These are phyloP conservation scores for Daubentonia madagascariensis DNA, from an alignment of 2,113 vertebrate species.

Conservation along the genomic window DNA sequence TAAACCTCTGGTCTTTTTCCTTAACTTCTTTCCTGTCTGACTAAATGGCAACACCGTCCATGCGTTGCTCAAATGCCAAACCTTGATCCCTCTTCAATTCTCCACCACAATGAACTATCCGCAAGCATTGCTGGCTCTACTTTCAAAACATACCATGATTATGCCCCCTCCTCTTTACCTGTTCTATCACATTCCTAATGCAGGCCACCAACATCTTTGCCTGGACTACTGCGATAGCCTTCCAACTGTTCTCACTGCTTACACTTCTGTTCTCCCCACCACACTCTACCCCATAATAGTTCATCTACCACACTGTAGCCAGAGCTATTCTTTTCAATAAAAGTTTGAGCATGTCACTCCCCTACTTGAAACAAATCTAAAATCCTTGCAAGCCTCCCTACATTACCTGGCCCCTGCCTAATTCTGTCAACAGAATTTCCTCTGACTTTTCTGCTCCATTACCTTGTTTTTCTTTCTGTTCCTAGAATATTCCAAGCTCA, in stretches of 20 bases:
- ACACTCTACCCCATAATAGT: background rate
- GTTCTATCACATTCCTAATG: background rate
- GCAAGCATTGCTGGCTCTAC: background rate
- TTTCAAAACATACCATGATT: background rate
- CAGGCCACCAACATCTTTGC: background rate
- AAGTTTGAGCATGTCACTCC: background rate
- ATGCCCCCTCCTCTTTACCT: background rate
- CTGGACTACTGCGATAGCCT: background rate
- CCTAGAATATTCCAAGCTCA: background rate
- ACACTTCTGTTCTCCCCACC: background rate
- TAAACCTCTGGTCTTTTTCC: background rate
- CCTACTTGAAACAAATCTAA: background rate
- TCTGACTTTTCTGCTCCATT: background rate
- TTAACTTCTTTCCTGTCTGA: background rate
- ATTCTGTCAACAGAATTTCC: background rate
- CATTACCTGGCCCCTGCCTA: background rate
- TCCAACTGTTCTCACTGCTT: background rate
- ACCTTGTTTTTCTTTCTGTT: background rate
- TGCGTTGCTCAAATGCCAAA: background rate
- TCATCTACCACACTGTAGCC: background rate
- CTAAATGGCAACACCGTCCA: background rate
- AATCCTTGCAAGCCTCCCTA: background rate
- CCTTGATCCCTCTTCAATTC: background rate
- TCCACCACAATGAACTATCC: background rate
- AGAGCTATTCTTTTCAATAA: background rate